Base-by-base conservation (phyloP, 2,888 invertebrate species). In the Drosophila nr. perissopoda region DNA sequence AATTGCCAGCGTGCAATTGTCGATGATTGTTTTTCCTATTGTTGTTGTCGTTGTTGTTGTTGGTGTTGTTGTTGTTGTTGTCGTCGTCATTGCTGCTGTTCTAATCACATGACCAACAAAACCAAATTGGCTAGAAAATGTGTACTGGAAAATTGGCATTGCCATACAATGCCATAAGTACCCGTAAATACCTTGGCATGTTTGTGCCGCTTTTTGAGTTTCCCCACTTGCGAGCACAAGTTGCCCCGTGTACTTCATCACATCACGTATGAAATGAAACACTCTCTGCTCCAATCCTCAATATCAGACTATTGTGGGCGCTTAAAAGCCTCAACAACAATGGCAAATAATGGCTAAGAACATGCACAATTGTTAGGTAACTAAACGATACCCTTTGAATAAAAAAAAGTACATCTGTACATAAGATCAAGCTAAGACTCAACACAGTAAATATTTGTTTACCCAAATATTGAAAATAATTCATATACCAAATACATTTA, bases 101-200 rank as follows among this genome's bases (percentile, higher is more conserved):
- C 65, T 70, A 76, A 66, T 76, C 68, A 63, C 71, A 77, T 77
- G 69, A 70, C 60, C 66, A 61, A 69, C 66, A 60, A 54, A 29
- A 38, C 33, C 42, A 69, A 63, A 40, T 64, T 64, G 36, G 33
- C 36, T 13, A 33, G 31, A 63, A 65, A 42, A 34, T 25, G n/a
- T 49, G n/a, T 49, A 82, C 67, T 74, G 70, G 79, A 81, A 81
- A 81, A 81, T 76, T 72, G 73, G 53, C 68, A 60, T 52, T 64
- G 72, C 61, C 49, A 52, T 66, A 49, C 42, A 33, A 62, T 38
- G 29, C 33, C 58, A 59, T 48, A 51, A 66, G 70, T 77, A 38
- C 40, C 42, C 49, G 69, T 46, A 69, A 79, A 74, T 68, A 48
- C 48, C 38, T 67, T 68, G 79, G 60, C 74, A 68, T 73, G 68